phyloP scores from a whole-genome alignment of 2,797 vertebrate species.

The Leontocebus nigricollis region DNA sequence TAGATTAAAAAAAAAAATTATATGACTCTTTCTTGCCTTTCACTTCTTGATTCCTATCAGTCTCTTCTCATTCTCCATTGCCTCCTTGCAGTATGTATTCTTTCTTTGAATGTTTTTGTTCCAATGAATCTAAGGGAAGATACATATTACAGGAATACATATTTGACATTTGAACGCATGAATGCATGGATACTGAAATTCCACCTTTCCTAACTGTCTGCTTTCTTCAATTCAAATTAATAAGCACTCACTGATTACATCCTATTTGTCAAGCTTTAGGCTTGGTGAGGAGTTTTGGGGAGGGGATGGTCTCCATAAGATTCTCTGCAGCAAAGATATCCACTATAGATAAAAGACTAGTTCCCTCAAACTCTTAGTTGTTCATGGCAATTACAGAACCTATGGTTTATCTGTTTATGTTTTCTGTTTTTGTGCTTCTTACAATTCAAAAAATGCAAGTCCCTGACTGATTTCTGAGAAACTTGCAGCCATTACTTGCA shows the following conservation, averaged over 20 bases:
- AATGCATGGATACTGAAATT: background rate
- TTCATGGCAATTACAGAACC: background rate
- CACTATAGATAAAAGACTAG: background rate
- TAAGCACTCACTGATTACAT: background rate
- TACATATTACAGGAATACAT: background rate
- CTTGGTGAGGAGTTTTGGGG: background rate
- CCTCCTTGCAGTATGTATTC: background rate
- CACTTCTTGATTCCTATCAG: background rate
- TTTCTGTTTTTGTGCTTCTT: background rate
- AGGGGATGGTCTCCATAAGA: rapidly evolving
- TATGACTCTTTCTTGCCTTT: background rate
- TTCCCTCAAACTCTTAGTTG: background rate
- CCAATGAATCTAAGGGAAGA: background rate
- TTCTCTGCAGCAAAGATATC: background rate
- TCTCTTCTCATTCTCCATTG: background rate
- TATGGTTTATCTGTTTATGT: background rate
- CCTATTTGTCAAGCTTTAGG: background rate
- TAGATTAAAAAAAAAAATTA: background rate
- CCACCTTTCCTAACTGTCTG: background rate
- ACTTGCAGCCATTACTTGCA: background rate
- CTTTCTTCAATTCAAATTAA: background rate
- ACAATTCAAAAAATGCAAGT: background rate
- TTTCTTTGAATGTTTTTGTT: background rate
- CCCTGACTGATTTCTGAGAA: background rate
- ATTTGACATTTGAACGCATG: background rate